phyloP scores from a whole-genome alignment of 2,113 vertebrate genomes.

The Lophochroa leadbeateri region DNA sequence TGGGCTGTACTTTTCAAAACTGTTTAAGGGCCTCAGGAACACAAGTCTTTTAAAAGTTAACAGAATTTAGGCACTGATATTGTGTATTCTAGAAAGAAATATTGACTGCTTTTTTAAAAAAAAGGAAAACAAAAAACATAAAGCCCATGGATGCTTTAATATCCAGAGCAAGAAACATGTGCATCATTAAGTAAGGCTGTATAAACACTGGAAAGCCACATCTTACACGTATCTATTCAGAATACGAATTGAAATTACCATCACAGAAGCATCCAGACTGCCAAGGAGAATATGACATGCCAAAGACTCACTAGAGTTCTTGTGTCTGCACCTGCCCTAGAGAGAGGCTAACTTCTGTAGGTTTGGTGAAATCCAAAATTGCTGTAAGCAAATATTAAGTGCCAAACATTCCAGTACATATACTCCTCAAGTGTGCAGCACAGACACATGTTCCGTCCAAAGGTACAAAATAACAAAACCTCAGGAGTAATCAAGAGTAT shows the following conservation, averaged over 20 bases:
- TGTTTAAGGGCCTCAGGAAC: background rate
- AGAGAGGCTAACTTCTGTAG: background rate
- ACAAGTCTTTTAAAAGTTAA: background rate
- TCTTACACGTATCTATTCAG: background rate
- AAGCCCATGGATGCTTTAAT: background rate
- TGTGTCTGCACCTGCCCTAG: background rate
- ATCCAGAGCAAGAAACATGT: background rate
- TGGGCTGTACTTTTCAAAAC: background rate
- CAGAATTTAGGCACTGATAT: background rate
- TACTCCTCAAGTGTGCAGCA: background rate
- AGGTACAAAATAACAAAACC: background rate
- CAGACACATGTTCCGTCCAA: background rate
- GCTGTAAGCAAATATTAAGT: background rate
- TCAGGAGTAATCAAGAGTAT: background rate
- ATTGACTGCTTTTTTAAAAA: background rate
- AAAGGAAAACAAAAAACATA: background rate
- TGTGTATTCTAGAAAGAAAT: background rate
- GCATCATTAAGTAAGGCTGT: background rate
- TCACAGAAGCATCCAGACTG: background rate
- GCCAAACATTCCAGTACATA: background rate
- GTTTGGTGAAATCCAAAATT: background rate
- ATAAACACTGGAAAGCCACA: background rate
- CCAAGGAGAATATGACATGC: background rate
- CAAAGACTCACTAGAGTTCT: background rate
- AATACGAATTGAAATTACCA: background rate